Base-by-base conservation (phyloP, 1,140 invertebrate genomes). In the Bradynema listronoti region DNA sequence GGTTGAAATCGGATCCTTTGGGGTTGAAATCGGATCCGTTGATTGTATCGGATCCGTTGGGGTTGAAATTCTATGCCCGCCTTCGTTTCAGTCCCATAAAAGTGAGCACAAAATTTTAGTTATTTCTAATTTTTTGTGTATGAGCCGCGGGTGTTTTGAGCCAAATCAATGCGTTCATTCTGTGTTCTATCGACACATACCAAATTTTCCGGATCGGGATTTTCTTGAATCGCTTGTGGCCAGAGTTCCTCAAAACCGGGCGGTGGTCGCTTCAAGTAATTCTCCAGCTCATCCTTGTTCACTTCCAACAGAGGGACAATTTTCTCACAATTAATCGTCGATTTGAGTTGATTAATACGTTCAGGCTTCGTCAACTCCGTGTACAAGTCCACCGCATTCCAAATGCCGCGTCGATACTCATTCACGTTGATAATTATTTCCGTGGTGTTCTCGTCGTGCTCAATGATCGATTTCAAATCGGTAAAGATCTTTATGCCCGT, bases 241-340 rank as follows among this genome's bases (percentile, higher is more conserved):
- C 63, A 65, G 4, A 61, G 33, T 50, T 58, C 34, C 6, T 65
- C 63, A 43, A 61, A 65, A 6, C 63, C 63, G 24, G 36, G 6
- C 9, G 63, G 63, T 9, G 63, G 65, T 36, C 36, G 39, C 16
- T 34, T 33, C n/a, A 67, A 25, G 46, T 65, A 68, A 41, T 55
- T 58, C 19, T 57, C 39, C 9, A 65, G 29, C 22, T 65, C 65
- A 6, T 32, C 63, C 27, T 63, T 27, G 25, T 33, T 34, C 33
- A 65, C 42, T 42, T 58, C 63, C 51, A 65, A 27, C 14, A 43
- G 61, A 3, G 63, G 63, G 32, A 69, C 54, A 14, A 65, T 34
- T 41, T 53, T 56, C 5, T 68, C 65, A 19, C 53, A 59, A 14
- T 51, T 22, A n/a, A 65, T 19, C 25, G 56, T 39, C 27, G 49